These are phyloP conservation scores for Thamnophis sirtalis DNA, from an alignment of 2,113 vertebrate species.

Conservation along the genomic window DNA sequence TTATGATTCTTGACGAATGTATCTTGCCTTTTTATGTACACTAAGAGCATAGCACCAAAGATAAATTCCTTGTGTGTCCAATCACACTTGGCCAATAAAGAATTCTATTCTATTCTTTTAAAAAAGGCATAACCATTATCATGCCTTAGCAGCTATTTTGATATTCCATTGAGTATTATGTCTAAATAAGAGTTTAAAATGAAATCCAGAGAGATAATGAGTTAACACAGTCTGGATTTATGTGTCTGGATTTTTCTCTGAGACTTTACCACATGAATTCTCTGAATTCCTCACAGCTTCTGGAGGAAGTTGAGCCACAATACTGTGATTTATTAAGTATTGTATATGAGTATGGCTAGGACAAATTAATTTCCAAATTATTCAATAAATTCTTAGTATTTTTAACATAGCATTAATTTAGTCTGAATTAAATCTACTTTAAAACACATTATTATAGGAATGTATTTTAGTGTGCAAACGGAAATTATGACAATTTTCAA, in stretches of 20 bases:
- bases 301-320: not conserved
- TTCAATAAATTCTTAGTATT: not conserved
- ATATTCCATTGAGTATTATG: not conserved
- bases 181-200: not conserved
- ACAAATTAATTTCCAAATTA: not conserved
- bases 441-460: not conserved
- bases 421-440: not conserved
- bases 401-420: not conserved
- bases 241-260: not conserved
- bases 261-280: not conserved
- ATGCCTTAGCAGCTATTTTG: not conserved
- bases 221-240: not conserved
- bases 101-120: too few relatives aligned
- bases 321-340: not conserved
- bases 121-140: not conserved
- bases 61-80: too few relatives aligned
- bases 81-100: too few relatives aligned
- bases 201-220: not conserved
- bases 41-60: too few relatives aligned
- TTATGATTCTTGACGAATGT: too few relatives aligned
- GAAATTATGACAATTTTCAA: not conserved
- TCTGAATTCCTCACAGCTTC: not conserved
- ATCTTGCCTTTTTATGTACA: too few relatives aligned
- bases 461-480: not conserved
- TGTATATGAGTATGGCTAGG: not conserved